Evolutionary conservation across 2,888 invertebrate species (phyloP).

Genomic region (Calephelis perditalis): DNA sequence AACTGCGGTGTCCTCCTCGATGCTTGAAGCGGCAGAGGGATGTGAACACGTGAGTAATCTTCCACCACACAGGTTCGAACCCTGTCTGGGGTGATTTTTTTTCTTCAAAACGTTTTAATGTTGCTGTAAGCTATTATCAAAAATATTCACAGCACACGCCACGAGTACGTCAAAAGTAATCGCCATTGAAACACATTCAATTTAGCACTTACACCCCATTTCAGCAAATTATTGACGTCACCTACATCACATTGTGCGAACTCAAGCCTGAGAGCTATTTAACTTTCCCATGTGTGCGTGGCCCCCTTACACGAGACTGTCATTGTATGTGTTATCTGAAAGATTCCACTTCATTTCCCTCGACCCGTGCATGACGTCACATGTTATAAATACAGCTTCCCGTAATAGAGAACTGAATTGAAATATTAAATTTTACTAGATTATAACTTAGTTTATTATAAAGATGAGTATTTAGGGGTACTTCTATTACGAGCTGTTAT

Average conservation of each 20-base stretch:
- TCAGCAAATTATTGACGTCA: constrained; percentile 72
- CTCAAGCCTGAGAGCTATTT: constrained; percentile 50
- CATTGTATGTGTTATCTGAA: constrained; percentile 71
- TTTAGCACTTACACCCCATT: constrained; percentile 64
- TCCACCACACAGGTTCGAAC: too few species aligned
- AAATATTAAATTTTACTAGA: constrained; percentile 5
- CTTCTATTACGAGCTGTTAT: too few species aligned
- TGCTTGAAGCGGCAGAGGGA: too few species aligned
- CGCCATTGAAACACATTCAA: constrained; percentile 55
- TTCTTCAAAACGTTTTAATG: too few species aligned
- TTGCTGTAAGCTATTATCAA: too few species aligned
- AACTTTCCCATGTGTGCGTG: constrained; percentile 30
- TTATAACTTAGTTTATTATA: too few species aligned
- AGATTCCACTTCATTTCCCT: constrained; percentile 77
- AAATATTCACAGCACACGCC: constrained; percentile 28
- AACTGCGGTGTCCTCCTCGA: too few species aligned
- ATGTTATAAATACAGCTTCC: constrained; percentile 43
- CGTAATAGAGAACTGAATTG: constrained; percentile 3
- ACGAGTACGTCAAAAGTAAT: constrained; percentile 44
- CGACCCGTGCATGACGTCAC: constrained; percentile 68
- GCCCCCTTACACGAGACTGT: constrained; percentile 30
- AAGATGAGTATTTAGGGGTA: too few species aligned
- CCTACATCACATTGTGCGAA: constrained; percentile 64
- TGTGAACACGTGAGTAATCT: too few species aligned
- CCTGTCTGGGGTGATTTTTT: too few species aligned